Conservation (phyloP, 1,140 invertebrate genomes). For the Drosophila lacteicornis region DNA sequence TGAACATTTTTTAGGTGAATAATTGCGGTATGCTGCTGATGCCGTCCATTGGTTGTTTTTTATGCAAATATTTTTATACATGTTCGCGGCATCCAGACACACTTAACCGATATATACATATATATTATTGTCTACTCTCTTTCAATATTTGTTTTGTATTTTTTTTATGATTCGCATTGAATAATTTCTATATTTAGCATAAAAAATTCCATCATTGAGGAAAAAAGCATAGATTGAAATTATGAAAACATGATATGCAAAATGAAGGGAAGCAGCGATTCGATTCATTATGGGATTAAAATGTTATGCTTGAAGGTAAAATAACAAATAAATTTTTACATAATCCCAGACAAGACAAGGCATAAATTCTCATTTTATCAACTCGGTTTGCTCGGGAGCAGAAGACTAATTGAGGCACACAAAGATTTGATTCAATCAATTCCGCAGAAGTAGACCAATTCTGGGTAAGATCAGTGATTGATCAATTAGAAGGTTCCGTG, state of each 20-base stretch:
- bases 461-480: constrained; percentile 13
- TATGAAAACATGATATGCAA: constrained; percentile 65
- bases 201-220: constrained; percentile 59
- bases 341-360: not conserved
- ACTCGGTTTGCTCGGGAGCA: too few species aligned
- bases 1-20: constrained; percentile 72
- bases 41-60: constrained; percentile 50
- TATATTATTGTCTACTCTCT: constrained; percentile 51
- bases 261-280: constrained; percentile 22
- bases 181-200: constrained; percentile 82
- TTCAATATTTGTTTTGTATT: constrained; percentile 41
- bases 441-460: constrained; percentile 1
- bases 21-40: constrained; percentile 62
- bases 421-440: constrained; percentile 16
- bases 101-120: constrained; percentile 50
- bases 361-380: not conserved
- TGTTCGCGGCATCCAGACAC: constrained; percentile 46
- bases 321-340: constrained; percentile 1
- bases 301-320: not conserved
- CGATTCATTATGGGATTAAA: constrained; percentile 41
- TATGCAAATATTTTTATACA: constrained; percentile 62
- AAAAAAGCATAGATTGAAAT: constrained; percentile 48
- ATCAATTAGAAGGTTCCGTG: constrained; percentile 22
- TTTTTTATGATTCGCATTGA: constrained; percentile 66
- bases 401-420: not conserved